Conservation (phyloP, 2,113 vertebrate species). For the Brevimyrus niger region DNA sequence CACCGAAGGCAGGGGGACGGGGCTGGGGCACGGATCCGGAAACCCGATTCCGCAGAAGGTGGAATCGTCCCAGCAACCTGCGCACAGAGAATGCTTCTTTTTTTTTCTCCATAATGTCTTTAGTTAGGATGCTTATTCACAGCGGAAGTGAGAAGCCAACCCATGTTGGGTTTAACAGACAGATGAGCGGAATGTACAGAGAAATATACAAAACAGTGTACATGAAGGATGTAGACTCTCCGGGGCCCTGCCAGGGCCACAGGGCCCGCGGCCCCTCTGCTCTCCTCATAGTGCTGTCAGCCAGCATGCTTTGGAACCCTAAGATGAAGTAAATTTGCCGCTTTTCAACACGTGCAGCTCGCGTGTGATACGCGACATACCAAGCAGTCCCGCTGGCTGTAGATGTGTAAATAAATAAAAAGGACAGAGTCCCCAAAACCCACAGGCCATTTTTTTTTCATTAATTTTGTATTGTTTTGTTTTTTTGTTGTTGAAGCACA, state of each 20-base stretch:
- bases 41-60: neutral
- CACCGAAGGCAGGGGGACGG: neutral
- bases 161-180: conserved; percentile 24
- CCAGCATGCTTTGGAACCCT: conserved; percentile 4
- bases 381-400: neutral
- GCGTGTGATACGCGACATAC: neutral
- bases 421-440: neutral
- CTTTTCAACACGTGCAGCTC: neutral
- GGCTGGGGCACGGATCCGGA: neutral
- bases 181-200: neutral
- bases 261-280: neutral
- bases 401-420: neutral
- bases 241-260: neutral
- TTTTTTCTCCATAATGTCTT: neutral
- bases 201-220: conserved; percentile 11
- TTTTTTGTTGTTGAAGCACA: neutral
- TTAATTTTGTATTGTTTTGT: neutral
- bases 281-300: neutral
- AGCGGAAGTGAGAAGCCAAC: neutral
- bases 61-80: neutral
- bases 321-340: neutral
- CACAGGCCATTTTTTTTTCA: neutral
- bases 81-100: neutral
- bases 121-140: conserved; percentile 7
- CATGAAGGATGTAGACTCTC: neutral